Evolutionary conservation across 1,140 invertebrate genomes (phyloP).

Genomic region (Bombus consobrinus): DNA sequence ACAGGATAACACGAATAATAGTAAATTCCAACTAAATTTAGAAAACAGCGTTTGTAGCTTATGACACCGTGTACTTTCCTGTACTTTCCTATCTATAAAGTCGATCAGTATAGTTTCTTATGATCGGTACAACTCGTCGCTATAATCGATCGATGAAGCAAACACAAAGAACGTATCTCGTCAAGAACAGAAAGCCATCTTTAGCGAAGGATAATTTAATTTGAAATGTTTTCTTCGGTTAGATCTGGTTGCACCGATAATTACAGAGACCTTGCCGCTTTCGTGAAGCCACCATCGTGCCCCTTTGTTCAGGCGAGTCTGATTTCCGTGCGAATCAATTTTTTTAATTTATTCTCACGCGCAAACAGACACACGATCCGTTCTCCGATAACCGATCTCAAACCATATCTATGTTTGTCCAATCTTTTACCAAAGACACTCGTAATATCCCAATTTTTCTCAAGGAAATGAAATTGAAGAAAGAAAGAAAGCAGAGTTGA

Average conservation of each 20-base stretch:
- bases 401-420: not conserved
- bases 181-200: not conserved
- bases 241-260: constrained; percentile 48
- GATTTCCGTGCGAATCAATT: constrained; percentile 61
- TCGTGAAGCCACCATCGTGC: constrained; percentile 61
- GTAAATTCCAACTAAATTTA: too few species aligned
- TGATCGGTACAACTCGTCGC: too few species aligned
- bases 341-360: constrained; percentile 55
- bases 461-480: too few species aligned
- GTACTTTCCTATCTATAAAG: too few species aligned
- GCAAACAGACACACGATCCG: constrained; percentile 40
- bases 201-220: constrained; percentile 7
- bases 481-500: too few species aligned
- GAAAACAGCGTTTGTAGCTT: too few species aligned
- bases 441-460: not conserved
- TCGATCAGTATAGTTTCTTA: not conserved
- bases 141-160: too few species aligned
- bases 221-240: constrained; percentile 2
- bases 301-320: constrained; percentile 45
- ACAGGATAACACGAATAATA: too few species aligned
- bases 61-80: too few species aligned
- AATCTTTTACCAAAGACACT: not conserved
- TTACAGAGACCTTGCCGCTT: constrained; percentile 57
- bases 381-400: constrained; percentile 11
- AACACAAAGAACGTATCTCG: not conserved